These are phyloP conservation scores for Peromyscus californicus DNA, from an alignment of 2,113 vertebrate species.

Conservation along the genomic window DNA sequence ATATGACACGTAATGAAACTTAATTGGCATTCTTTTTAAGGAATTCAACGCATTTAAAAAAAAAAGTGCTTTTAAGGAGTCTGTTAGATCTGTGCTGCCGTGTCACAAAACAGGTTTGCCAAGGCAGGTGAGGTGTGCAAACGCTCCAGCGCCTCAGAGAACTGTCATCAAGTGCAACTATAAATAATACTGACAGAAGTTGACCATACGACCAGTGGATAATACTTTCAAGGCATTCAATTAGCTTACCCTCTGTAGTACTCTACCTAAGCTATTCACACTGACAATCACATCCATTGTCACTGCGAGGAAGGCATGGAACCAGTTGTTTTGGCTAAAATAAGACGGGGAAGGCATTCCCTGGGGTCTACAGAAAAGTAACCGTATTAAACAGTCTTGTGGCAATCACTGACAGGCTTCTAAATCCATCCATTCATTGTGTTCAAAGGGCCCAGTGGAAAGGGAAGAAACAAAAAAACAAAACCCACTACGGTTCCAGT, in stretches of 20 bases:
- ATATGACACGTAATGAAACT: constrained; percentile 91
- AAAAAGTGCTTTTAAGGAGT: constrained; percentile 93
- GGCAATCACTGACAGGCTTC: constrained; percentile 91
- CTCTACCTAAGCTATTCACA: constrained; percentile 91
- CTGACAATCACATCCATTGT: constrained; percentile 89
- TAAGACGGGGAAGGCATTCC: constrained; percentile 90
- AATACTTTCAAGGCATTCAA: constrained; percentile 92
- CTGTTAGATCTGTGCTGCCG: constrained; percentile 91
- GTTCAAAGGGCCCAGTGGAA: constrained; percentile 84
- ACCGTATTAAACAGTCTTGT: constrained; percentile 91
- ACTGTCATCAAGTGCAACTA: constrained; percentile 92
- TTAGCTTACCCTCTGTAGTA: constrained; percentile 89
- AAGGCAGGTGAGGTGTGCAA: constrained; percentile 94
- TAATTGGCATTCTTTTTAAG: constrained; percentile 90
- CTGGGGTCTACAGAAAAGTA: constrained; percentile 89
- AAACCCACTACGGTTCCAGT: constrained; percentile 92
- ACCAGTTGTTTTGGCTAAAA: constrained; percentile 91
- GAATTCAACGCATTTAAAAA: constrained; percentile 89
- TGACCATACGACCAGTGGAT: constrained; percentile 90
- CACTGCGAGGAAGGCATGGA: constrained; percentile 88
- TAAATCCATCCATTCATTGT: constrained; percentile 92
- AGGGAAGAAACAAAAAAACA: constrained; percentile 71
- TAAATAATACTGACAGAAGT: constrained; percentile 91
- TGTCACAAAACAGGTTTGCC: constrained; percentile 91
- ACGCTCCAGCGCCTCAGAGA: constrained; percentile 91